A percentile compares a stretch with the other conserved stretches of the same genome.
Evolutionary conservation across 1,140 invertebrate genomes (phyloP).

Genomic region (Drosophila tropicalis): DNA sequence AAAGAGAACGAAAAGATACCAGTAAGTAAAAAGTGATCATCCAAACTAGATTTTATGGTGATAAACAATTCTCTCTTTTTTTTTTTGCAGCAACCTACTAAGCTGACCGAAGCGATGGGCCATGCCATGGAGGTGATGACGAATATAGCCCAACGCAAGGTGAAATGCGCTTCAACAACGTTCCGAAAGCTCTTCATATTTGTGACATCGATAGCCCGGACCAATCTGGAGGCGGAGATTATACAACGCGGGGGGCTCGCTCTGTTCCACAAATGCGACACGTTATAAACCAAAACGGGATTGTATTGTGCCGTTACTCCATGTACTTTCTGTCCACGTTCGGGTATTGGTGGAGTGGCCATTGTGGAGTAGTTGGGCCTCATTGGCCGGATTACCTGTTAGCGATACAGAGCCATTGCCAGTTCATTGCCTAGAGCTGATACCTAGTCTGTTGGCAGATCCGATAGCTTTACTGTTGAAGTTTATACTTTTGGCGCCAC

Average conservation of each 20-base stretch:
- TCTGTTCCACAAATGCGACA: constrained; percentile 85
- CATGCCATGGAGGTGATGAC: constrained; percentile 98
- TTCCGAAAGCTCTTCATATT: constrained; percentile 93
- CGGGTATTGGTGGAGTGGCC: constrained; percentile 88
- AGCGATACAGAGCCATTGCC: constrained; percentile 71
- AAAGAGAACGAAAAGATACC: constrained; percentile 88
- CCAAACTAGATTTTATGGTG: neutral
- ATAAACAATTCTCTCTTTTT: neutral
- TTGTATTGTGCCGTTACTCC: constrained; percentile 94
- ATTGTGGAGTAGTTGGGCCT: constrained; percentile 87
- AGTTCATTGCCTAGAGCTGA: constrained; percentile 76
- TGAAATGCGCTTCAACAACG: constrained; percentile 85
- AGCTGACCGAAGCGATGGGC: constrained; percentile 90
- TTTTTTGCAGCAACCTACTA: constrained; percentile 85
- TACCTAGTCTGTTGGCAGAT: constrained; percentile 89
- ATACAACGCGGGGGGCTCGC: constrained; percentile 92
- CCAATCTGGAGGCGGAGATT: constrained; percentile 96
- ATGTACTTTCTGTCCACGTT: constrained; percentile 93
- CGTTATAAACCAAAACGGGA: constrained; percentile 91
- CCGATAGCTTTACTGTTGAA: constrained; percentile 93
- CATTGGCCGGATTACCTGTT: constrained; percentile 85
- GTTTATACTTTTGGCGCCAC: constrained; percentile 92
- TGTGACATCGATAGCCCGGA: constrained; percentile 95
- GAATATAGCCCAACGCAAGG: constrained; percentile 85
- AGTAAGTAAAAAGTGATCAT: constrained; percentile 82